A percentile compares a stretch with the other conserved stretches of the same genome.
Evolutionary conservation across 1,140 invertebrate species (phyloP).

Genomic region (Drosophila lini): DNA sequence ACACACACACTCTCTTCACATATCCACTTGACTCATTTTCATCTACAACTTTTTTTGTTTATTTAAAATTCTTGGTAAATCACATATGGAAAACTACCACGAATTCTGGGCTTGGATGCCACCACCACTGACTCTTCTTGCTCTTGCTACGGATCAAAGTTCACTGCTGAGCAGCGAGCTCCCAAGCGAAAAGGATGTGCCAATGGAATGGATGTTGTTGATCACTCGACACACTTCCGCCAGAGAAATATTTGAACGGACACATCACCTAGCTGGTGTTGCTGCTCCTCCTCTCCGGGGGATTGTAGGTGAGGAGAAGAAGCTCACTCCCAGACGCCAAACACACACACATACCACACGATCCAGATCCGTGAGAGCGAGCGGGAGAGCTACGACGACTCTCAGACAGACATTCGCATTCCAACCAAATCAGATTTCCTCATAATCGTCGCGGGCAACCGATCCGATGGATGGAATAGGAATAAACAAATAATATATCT

Average conservation of each 20-base stretch:
- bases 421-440: conserved; percentile 80
- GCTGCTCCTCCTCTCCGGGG: neutral
- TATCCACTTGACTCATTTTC: conserved; percentile 22
- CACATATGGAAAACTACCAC: conserved; percentile 33
- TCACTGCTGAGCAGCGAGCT: conserved; percentile 20
- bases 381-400: conserved; percentile 13
- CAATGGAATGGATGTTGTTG: conserved; percentile 26
- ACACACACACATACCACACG: conserved; percentile 28
- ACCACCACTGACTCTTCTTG: conserved; percentile 9
- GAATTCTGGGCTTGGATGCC: conserved; percentile 11
- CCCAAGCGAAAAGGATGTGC: conserved; percentile 53
- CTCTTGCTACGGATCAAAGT: conserved; percentile 26
- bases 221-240: conserved; percentile 69
- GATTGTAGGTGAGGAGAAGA: conserved; percentile 1
- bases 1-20: neutral
- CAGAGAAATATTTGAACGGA: conserved; percentile 57
- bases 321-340: conserved; percentile 36
- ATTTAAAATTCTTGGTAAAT: conserved; percentile 19
- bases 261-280: conserved; percentile 46
- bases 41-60: conserved; percentile 11
- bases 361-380: conserved; percentile 22
- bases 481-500: conserved; percentile 66
- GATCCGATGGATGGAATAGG: conserved; percentile 52
- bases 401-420: conserved; percentile 73
- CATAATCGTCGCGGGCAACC: conserved; percentile 58